A percentile compares a stretch with the other conserved stretches of the same genome.
These are phyloP conservation scores for Phallusia fumigata DNA, from an alignment of 23 tunicate species.

Conservation along the genomic window DNA sequence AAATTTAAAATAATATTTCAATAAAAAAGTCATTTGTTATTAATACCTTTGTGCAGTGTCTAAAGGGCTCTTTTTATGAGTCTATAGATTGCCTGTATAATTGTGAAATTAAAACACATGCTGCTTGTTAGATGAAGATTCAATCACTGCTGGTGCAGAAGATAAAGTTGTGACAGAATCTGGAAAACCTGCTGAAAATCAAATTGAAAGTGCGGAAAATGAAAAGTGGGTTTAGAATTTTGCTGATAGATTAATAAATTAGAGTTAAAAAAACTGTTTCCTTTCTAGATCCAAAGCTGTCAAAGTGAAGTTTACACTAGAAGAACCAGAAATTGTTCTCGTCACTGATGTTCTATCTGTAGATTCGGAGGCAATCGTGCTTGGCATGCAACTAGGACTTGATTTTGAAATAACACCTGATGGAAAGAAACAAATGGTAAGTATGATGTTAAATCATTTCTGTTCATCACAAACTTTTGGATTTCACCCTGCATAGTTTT, in stretches of 20 bases:
- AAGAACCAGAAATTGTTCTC: constrained; percentile 69
- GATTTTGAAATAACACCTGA: constrained; percentile 43
- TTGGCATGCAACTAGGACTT: constrained; percentile 34
- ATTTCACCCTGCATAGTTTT: background rate
- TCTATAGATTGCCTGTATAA: too few relatives aligned
- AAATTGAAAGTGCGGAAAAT: background rate
- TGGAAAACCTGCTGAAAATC: background rate
- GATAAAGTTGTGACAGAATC: background rate
- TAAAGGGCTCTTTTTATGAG: too few relatives aligned
- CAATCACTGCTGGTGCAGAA: background rate
- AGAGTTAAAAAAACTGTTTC: background rate
- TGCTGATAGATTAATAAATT: too few relatives aligned
- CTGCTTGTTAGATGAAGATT: background rate
- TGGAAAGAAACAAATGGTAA: constrained; percentile 41
- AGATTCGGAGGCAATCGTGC: constrained; percentile 56
- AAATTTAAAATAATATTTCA: too few relatives aligned
- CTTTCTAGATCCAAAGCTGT: constrained; percentile 42
- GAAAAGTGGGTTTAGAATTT: background rate
- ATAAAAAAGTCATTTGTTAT: too few relatives aligned
- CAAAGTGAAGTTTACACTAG: constrained; percentile 33
- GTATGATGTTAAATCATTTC: background rate
- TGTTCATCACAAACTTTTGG: background rate
- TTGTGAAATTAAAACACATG: too few relatives aligned
- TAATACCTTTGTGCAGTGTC: too few relatives aligned
- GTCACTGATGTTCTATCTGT: constrained; percentile 54